Conservation (phyloP, 2,888 invertebrate genomes). For the Harpagoxenus sublaevis region DNA sequence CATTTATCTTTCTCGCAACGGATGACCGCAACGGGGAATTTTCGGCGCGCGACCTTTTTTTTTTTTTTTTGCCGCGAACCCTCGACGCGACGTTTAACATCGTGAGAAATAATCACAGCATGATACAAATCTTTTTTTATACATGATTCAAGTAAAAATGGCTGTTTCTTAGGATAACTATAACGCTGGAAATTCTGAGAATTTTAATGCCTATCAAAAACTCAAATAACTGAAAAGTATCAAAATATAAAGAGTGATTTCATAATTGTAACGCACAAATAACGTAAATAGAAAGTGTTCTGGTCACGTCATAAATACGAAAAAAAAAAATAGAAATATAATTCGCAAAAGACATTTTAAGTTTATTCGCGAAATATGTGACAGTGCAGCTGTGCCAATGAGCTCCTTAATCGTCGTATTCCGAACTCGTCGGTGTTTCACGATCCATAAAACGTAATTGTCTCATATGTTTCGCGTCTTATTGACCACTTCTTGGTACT, state of each 20-base stretch:
- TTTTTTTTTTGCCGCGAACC: background rate
- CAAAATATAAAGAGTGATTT: background rate
- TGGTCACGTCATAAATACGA: background rate
- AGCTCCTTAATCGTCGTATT: conserved; percentile 7
- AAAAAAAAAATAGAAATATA: background rate
- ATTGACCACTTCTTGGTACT: conserved; percentile 15
- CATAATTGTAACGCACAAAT: background rate
- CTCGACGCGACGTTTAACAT: background rate
- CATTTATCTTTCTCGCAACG: conserved; percentile 30
- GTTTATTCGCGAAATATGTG: background rate
- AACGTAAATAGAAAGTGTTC: background rate
- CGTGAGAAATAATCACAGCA: background rate
- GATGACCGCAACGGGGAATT: background rate
- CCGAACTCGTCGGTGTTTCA: background rate
- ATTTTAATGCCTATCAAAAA: background rate
- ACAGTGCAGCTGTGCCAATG: background rate
- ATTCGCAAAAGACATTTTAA: conserved; percentile 5
- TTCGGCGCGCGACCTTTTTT: background rate
- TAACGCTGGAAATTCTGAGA: background rate
- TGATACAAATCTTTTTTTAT: background rate
- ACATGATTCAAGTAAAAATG: background rate
- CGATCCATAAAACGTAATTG: conserved; percentile 29
- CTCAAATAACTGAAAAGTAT: background rate
- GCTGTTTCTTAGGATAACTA: background rate
- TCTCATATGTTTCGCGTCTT: conserved; percentile 6